Percentiles rank a stretch among this genome's conserved stretches.
These are phyloP conservation scores for Microcaecilia unicolor DNA, from an alignment of 2,797 vertebrate species.

Conservation along the genomic window DNA sequence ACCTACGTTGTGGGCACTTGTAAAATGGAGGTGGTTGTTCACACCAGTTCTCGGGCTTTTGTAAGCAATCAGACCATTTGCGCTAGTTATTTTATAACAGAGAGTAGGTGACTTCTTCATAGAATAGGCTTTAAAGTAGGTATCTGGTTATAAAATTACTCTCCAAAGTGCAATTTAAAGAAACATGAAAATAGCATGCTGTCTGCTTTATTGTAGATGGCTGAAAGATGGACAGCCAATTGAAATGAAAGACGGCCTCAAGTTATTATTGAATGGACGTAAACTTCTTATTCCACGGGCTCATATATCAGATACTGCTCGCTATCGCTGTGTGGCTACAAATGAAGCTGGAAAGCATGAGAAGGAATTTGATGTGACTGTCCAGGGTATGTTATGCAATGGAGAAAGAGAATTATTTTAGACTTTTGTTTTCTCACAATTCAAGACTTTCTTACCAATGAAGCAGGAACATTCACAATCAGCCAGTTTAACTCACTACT, in stretches of 20 bases:
- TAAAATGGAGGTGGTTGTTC: no score
- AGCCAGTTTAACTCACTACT: no score
- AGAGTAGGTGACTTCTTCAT: no score
- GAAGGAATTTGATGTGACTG: slow-evolving; percentile 75
- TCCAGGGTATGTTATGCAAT: slow-evolving; percentile 67
- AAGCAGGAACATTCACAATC: no score
- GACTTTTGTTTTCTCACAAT: neutral
- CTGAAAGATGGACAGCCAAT: slow-evolving; percentile 69
- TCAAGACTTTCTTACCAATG: neutral
- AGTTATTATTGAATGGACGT: slow-evolving; percentile 60
- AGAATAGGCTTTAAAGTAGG: no score
- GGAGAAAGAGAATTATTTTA: neutral
- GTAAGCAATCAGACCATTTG: no score
- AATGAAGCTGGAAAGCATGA: slow-evolving; percentile 77
- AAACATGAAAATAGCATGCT: no score
- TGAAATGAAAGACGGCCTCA: slow-evolving; percentile 56
- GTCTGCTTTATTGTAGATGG: slow-evolving; percentile 58
- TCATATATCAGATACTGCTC: slow-evolving; percentile 76
- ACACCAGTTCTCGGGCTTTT: no score
- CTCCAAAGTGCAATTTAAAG: no score
- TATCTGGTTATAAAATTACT: no score
- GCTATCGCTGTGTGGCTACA: slow-evolving; percentile 79
- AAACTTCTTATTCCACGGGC: slow-evolving; percentile 71
- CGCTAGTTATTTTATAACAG: no score
- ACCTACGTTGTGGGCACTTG: no score